Percentiles rank a stretch among this genome's conserved stretches.
Conservation (phyloP, 2,797 vertebrate species). For the Antrozous pallidus region DNA sequence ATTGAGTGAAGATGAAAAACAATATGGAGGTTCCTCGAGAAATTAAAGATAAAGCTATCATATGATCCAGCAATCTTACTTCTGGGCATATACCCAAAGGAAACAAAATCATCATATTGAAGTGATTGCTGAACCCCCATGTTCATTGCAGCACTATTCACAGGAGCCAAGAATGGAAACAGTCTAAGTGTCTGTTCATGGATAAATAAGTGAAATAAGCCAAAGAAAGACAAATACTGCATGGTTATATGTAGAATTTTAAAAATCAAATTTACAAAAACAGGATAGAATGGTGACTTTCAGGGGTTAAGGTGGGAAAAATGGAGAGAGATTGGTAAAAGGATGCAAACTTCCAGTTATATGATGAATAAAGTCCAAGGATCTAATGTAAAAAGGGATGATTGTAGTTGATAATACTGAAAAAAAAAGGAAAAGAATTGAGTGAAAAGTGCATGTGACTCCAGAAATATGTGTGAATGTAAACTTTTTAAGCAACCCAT, state of each 20-base stretch:
- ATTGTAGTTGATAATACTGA: background rate
- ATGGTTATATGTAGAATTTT: background rate
- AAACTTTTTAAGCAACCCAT: background rate
- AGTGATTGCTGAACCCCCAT: no score
- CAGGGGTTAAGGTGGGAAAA: background rate
- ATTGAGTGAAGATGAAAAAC: background rate
- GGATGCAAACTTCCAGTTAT: background rate
- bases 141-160: background rate
- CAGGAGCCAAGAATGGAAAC: background rate
- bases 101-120: background rate
- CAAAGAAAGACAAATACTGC: background rate
- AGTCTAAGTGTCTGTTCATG: background rate
- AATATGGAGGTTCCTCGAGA: background rate
- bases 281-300: background rate
- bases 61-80: background rate
- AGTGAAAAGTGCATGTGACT: background rate
- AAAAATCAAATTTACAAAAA: background rate
- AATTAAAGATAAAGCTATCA: background rate
- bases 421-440: background rate
- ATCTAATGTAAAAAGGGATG: background rate
- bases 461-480: background rate
- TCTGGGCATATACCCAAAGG: background rate
- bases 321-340: background rate
- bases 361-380: background rate
- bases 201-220: background rate